A percentile compares a stretch with the other conserved stretches of the same genome.
Evolutionary conservation across 1,140 invertebrate species (phyloP).

Genomic region (Drosophila hydei): DNA sequence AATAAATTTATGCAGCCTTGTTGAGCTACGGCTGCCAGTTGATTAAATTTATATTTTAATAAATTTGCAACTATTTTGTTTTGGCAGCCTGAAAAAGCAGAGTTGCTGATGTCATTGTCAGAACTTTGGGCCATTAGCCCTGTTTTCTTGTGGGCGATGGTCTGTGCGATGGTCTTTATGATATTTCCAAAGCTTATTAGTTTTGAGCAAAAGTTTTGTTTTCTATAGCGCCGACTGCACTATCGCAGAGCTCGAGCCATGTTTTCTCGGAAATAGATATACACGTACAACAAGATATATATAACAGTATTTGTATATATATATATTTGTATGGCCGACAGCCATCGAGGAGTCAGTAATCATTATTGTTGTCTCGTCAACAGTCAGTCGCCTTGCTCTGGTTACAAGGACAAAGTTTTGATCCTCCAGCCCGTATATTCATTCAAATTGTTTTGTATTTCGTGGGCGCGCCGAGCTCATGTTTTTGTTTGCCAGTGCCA

Average conservation of each 20-base stretch:
- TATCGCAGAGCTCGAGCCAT: slow-evolving; percentile 7
- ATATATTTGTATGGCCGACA: slow-evolving; percentile 11
- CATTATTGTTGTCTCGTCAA: slow-evolving; percentile 47
- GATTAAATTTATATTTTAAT: slow-evolving; percentile 26
- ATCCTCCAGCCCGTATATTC: slow-evolving; percentile 15
- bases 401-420: slow-evolving; percentile 54
- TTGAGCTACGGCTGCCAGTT: neutral
- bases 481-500: slow-evolving; percentile 31
- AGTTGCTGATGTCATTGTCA: slow-evolving; percentile 38
- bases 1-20: neutral
- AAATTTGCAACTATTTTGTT: slow-evolving; percentile 17
- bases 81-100: neutral
- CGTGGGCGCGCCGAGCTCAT: slow-evolving; percentile 24
- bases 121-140: slow-evolving; percentile 34
- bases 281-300: neutral
- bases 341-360: slow-evolving; percentile 51
- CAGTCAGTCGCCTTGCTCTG: slow-evolving; percentile 11
- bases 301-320: neutral
- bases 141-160: slow-evolving; percentile 23
- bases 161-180: slow-evolving; percentile 31
- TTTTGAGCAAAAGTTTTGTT: slow-evolving; percentile 43
- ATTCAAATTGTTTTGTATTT: slow-evolving; percentile 55
- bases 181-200: slow-evolving; percentile 52
- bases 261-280: slow-evolving; percentile 1
- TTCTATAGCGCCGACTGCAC: slow-evolving; percentile 18